phyloP scores from a whole-genome alignment of 2,888 invertebrate species.

The Coecobrya sp. region DNA sequence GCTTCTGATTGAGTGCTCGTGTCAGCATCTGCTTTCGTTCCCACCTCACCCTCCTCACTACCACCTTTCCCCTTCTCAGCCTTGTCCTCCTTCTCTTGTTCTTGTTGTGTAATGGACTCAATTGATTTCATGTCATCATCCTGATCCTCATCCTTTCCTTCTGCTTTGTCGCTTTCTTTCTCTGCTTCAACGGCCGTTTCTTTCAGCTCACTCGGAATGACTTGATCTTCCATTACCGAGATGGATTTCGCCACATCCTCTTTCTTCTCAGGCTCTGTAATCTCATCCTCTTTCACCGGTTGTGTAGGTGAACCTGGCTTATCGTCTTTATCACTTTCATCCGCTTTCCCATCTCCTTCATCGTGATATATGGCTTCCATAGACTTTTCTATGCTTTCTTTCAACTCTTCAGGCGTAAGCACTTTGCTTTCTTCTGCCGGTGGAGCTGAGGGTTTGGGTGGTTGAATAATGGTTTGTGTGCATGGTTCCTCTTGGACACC shows the following conservation, averaged over 20 bases:
- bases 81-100: slow-evolving; percentile 48
- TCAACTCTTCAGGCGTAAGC: slow-evolving; percentile 56
- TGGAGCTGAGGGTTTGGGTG: slow-evolving; percentile 19
- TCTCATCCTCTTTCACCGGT: not conserved
- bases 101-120: slow-evolving; percentile 62
- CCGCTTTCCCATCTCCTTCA: not conserved
- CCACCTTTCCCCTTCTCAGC: slow-evolving; percentile 32
- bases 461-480: slow-evolving; percentile 66
- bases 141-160: slow-evolving; percentile 67
- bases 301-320: not conserved
- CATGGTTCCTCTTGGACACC: slow-evolving; percentile 79
- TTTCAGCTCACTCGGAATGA: slow-evolving; percentile 46
- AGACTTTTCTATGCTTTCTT: slow-evolving; percentile 76
- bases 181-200: not conserved
- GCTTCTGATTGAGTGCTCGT: slow-evolving; percentile 46
- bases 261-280: slow-evolving; percentile 59
- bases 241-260: slow-evolving; percentile 47
- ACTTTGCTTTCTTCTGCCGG: slow-evolving; percentile 62
- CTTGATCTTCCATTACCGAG: slow-evolving; percentile 61
- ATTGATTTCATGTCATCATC: slow-evolving; percentile 66
- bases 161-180: slow-evolving; percentile 63
- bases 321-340: not conserved
- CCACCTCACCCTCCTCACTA: slow-evolving; percentile 47
- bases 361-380: slow-evolving; percentile 70
- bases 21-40: slow-evolving; percentile 61